These are phyloP conservation scores for Hippolais icterina DNA, from an alignment of 2,113 vertebrate genomes.

Conservation along the genomic window DNA sequence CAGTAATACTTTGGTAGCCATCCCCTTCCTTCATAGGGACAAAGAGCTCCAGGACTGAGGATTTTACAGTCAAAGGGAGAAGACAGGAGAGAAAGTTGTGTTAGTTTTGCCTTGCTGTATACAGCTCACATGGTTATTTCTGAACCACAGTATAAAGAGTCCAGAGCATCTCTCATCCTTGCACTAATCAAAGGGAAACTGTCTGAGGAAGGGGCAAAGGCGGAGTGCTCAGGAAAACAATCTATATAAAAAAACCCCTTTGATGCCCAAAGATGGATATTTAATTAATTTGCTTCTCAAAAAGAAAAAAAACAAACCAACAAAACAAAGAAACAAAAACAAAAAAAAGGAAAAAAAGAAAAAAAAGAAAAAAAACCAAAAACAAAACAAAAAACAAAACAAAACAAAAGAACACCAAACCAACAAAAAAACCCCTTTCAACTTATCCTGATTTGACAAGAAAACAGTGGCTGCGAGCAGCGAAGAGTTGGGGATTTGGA, in stretches of 20 bases:
- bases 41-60: slow-evolving; percentile 36
- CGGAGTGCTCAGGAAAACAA: slow-evolving; percentile 47
- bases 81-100: background rate
- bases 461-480: slow-evolving; percentile 68
- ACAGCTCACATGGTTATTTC: slow-evolving; percentile 38
- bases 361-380: background rate
- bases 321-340: background rate
- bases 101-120: slow-evolving; percentile 17
- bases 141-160: background rate
- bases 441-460: slow-evolving; percentile 68
- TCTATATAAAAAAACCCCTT: slow-evolving; percentile 64
- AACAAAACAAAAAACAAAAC: background rate
- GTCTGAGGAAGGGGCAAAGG: slow-evolving; percentile 40
- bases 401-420: background rate
- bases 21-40: slow-evolving; percentile 75
- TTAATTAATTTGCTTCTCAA: slow-evolving; percentile 68
- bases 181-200: slow-evolving; percentile 28
- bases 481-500: slow-evolving; percentile 63
- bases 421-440: background rate
- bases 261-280: slow-evolving; percentile 66
- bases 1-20: slow-evolving; percentile 66
- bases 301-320: background rate
- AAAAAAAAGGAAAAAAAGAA: background rate
- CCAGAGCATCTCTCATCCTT: slow-evolving; percentile 49
- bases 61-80: background rate